phyloP scores from a whole-genome alignment of 2,888 invertebrate genomes.

The Tenodera sinensis region DNA sequence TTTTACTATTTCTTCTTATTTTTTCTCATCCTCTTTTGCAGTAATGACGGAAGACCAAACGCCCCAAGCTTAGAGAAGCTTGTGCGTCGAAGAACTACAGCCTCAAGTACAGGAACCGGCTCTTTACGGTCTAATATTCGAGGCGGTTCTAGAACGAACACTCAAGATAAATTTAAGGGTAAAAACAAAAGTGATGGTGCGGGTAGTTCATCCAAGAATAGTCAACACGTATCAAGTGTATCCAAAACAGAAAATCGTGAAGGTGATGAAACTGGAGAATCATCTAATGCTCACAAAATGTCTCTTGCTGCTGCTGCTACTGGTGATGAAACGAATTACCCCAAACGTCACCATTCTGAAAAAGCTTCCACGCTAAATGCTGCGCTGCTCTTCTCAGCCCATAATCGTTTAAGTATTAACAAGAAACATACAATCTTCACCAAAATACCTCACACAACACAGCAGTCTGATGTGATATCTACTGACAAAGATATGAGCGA shows the following conservation, averaged over 20 bases:
- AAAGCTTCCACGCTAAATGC: too few species aligned
- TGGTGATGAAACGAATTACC: not conserved
- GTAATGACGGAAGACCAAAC: too few species aligned
- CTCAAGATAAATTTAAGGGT: not conserved
- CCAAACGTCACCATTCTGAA: too few species aligned
- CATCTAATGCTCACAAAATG: not conserved
- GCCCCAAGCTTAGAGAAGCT: not conserved
- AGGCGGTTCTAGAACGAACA: not conserved
- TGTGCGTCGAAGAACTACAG: not conserved
- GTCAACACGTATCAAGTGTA: not conserved
- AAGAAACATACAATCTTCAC: not conserved
- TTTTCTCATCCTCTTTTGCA: too few species aligned
- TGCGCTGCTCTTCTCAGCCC: not conserved
- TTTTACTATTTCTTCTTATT: too few species aligned
- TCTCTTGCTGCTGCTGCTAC: not conserved
- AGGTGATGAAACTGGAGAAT: not conserved
- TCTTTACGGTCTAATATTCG: not conserved
- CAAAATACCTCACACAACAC: not conserved
- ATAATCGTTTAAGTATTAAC: not conserved
- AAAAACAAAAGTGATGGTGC: not conserved
- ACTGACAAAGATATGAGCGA: not conserved
- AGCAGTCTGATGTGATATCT: not conserved
- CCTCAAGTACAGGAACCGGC: not conserved
- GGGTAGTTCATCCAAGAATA: not conserved
- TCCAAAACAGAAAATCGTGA: not conserved